Percentiles rank a stretch among this genome's conserved stretches.
Conservation (phyloP, 1,140 invertebrate genomes). For the Pomacea maculata region DNA sequence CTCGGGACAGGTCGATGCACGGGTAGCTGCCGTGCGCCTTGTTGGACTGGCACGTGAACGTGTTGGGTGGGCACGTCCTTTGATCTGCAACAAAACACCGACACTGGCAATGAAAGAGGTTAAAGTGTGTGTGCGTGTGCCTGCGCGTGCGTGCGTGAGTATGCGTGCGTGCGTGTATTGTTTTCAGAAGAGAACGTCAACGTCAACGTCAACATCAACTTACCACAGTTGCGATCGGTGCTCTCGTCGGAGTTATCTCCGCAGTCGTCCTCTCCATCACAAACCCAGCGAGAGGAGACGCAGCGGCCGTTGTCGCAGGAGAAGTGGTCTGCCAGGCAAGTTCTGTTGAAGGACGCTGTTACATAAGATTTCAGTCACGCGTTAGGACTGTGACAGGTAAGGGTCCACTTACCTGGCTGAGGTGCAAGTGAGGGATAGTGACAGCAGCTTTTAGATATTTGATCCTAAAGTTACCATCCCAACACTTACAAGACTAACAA, state of each 20-base stretch:
- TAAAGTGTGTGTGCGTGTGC: too few relatives aligned
- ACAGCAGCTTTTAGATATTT: too few relatives aligned
- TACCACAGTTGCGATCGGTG: conserved; percentile 47
- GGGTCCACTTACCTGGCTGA: too few relatives aligned
- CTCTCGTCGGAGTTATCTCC: conserved; percentile 94
- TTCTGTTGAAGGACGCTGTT: conserved; percentile 72
- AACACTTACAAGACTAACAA: too few relatives aligned
- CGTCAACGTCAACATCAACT: conserved; percentile 13
- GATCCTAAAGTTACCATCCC: too few relatives aligned
- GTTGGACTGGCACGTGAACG: conserved; percentile 67
- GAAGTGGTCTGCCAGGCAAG: conserved; percentile 86
- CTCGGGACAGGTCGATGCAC: conserved; percentile 56
- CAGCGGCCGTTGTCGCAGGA: conserved; percentile 69
- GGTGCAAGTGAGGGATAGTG: too few relatives aligned
- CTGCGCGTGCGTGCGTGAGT: too few relatives aligned
- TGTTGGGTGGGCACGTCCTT: conserved; percentile 46
- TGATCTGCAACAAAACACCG: conserved; percentile 32
- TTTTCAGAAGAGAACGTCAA: too few relatives aligned
- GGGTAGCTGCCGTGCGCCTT: conserved; percentile 70
- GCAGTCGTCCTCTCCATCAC: conserved; percentile 95
- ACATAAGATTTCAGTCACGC: not conserved
- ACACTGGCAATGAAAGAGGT: not conserved
- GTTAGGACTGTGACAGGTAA: not conserved
- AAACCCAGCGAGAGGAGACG: conserved; percentile 93
- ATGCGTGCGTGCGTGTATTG: too few relatives aligned